Evolutionary conservation across 35 echinoderm and acorn worm species (phyloP).

Genomic region (Stichopus chloronotus): DNA sequence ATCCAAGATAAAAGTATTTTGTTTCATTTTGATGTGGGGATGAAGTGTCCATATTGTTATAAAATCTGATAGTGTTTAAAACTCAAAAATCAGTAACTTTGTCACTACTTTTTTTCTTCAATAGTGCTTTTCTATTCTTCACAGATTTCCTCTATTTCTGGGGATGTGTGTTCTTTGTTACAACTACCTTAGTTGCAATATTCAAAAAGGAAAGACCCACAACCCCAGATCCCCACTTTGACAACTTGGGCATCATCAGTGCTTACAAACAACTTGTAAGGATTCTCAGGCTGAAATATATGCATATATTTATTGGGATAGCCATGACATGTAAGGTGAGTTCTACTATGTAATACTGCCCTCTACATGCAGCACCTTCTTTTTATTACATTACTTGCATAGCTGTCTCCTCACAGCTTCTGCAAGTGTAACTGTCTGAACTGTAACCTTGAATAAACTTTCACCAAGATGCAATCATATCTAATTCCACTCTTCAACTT

Average conservation of each 20-base stretch:
- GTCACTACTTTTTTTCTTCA: too few species aligned
- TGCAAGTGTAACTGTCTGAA: too few species aligned
- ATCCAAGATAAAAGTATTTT: too few species aligned
- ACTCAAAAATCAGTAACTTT: too few species aligned
- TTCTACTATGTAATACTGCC: not conserved
- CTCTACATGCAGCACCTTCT: not conserved
- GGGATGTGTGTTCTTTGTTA: slow-evolving; percentile 88
- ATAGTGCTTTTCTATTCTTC: not conserved
- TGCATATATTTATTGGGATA: slow-evolving; percentile 71
- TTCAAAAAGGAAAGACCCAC: slow-evolving; percentile 69
- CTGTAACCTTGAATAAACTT: too few species aligned
- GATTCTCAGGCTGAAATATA: slow-evolving; percentile 67
- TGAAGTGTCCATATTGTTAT: too few species aligned
- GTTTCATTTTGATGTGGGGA: too few species aligned
- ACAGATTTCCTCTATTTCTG: slow-evolving; percentile 94
- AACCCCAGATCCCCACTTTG: slow-evolving; percentile 34
- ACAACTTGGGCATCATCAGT: slow-evolving; percentile 56
- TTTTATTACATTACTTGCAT: too few species aligned
- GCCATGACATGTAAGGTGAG: slow-evolving; percentile 87
- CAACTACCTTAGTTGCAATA: slow-evolving; percentile 77
- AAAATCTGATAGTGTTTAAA: too few species aligned
- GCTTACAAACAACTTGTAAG: slow-evolving; percentile 80
- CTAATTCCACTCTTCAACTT: too few species aligned
- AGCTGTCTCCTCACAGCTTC: too few species aligned
- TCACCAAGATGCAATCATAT: too few species aligned